Percentiles rank a stretch among this genome's conserved stretches.
Conservation (phyloP, 2,797 vertebrate species). For the Gymnoscopelus microlampas region DNA sequence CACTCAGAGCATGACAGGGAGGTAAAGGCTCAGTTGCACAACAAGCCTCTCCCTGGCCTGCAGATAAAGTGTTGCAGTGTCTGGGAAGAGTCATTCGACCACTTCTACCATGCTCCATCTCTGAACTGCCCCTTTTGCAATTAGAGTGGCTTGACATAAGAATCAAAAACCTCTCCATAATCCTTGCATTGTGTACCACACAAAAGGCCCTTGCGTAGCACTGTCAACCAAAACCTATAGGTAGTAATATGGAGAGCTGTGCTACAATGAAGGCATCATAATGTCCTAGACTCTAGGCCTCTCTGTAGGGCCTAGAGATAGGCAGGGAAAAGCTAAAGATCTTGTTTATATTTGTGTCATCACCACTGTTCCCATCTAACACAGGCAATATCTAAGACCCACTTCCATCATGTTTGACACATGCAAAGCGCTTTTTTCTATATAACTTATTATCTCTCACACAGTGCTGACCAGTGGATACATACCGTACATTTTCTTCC, state of each 20-base stretch:
- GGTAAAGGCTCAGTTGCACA: background rate
- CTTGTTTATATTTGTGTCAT: background rate
- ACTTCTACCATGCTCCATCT: conserved; percentile 17
- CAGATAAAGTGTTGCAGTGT: conserved; percentile 31
- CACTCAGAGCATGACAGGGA: background rate
- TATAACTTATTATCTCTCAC: background rate
- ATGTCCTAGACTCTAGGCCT: too few relatives aligned
- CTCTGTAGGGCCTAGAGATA: background rate
- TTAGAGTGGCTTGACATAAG: conserved; percentile 32
- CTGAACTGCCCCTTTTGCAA: conserved; percentile 35
- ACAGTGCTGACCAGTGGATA: background rate
- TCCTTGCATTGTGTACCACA: conserved; percentile 34
- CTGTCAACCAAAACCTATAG: conserved; percentile 30
- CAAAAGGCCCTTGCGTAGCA: conserved; percentile 38
- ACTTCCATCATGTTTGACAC: background rate
- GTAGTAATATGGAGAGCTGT: conserved; percentile 21
- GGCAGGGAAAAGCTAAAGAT: background rate
- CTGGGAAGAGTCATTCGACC: conserved; percentile 12
- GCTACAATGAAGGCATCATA: too few relatives aligned
- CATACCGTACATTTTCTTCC: background rate
- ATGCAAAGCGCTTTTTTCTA: background rate
- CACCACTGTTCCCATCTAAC: conserved; percentile 4
- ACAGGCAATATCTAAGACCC: background rate
- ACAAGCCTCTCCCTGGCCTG: background rate
- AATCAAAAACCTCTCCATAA: conserved; percentile 38